A percentile compares a stretch with the other conserved stretches of the same genome.
phyloP scores from a whole-genome alignment of 2,888 invertebrate species.

The Heteromyza rotundicornis region DNA sequence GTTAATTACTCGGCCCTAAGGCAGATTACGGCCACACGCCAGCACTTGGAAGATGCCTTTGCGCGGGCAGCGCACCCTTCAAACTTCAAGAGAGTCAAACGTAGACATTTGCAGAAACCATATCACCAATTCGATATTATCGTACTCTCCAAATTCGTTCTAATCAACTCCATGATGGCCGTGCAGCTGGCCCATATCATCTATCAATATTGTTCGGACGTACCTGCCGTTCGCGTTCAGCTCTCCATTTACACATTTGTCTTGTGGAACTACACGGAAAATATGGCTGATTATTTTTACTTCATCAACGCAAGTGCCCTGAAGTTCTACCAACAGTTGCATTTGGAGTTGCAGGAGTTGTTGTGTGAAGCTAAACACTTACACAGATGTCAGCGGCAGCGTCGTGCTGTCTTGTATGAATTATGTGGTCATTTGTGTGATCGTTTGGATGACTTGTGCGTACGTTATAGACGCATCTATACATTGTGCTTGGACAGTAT shows the following conservation, averaged over 20 bases:
- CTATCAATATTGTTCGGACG: slow-evolving; percentile 27
- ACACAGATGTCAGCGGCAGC: not conserved
- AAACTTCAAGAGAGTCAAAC: too few species aligned
- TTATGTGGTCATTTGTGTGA: slow-evolving; percentile 37
- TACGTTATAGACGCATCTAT: slow-evolving; percentile 34
- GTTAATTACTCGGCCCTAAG: slow-evolving; percentile 42
- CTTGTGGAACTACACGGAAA: slow-evolving; percentile 53
- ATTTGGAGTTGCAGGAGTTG: slow-evolving; percentile 33
- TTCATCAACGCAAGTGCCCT: slow-evolving; percentile 44
- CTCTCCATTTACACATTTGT: slow-evolving; percentile 45
- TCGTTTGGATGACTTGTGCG: slow-evolving; percentile 32
- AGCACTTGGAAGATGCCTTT: slow-evolving; percentile 42
- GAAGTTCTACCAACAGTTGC: slow-evolving; percentile 42
- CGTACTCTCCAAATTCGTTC: slow-evolving; percentile 43
- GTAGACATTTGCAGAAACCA: too few species aligned
- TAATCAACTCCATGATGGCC: slow-evolving; percentile 50
- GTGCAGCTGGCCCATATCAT: slow-evolving; percentile 43
- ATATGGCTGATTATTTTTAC: slow-evolving; percentile 52
- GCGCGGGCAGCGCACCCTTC: not conserved
- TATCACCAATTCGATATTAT: slow-evolving; percentile 40
- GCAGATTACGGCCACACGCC: slow-evolving; percentile 36
- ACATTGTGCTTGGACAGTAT: slow-evolving; percentile 36
- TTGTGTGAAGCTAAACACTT: slow-evolving; percentile 23
- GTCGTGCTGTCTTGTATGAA: slow-evolving; percentile 26
- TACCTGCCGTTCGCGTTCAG: slow-evolving; percentile 29